phyloP scores from a whole-genome alignment of 2,888 invertebrate genomes.

The Drosophila atripex region DNA sequence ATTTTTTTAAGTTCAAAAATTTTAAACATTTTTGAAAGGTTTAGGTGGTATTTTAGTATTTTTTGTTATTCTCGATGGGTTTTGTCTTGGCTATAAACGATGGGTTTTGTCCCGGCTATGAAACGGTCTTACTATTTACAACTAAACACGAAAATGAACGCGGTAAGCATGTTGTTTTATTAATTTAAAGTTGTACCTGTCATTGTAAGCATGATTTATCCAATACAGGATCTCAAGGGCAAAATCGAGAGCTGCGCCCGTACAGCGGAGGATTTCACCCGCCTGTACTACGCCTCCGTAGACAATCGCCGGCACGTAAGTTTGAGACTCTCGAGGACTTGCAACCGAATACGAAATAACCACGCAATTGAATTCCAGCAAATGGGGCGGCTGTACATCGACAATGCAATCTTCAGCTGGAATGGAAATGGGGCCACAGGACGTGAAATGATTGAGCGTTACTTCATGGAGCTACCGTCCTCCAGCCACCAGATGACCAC shows the following conservation, averaged over 20 bases:
- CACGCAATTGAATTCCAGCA: slow-evolving; percentile 84
- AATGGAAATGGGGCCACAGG: slow-evolving; percentile 95
- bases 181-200: neutral
- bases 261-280: slow-evolving; percentile 94
- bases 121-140: neutral
- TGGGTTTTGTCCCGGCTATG: neutral
- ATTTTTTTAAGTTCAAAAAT: neutral
- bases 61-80: neutral
- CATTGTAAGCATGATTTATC: neutral
- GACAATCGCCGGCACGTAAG: slow-evolving; percentile 93
- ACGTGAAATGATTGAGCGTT: slow-evolving; percentile 92
- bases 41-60: neutral
- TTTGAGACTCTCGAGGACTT: slow-evolving; percentile 33
- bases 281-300: slow-evolving; percentile 93
- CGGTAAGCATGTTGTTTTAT: slow-evolving; percentile 6
- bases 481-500: slow-evolving; percentile 91
- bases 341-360: neutral
- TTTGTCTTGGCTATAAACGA: neutral
- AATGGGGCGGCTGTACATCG: slow-evolving; percentile 92
- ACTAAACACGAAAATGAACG: neutral
- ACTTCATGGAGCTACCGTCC: slow-evolving; percentile 92
- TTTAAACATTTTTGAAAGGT: neutral
- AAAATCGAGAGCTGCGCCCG: slow-evolving; percentile 92
- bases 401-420: slow-evolving; percentile 94
- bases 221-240: slow-evolving; percentile 85